These are phyloP conservation scores for Philantomba maxwellii DNA, from an alignment of 2,113 vertebrate genomes.

Conservation along the genomic window DNA sequence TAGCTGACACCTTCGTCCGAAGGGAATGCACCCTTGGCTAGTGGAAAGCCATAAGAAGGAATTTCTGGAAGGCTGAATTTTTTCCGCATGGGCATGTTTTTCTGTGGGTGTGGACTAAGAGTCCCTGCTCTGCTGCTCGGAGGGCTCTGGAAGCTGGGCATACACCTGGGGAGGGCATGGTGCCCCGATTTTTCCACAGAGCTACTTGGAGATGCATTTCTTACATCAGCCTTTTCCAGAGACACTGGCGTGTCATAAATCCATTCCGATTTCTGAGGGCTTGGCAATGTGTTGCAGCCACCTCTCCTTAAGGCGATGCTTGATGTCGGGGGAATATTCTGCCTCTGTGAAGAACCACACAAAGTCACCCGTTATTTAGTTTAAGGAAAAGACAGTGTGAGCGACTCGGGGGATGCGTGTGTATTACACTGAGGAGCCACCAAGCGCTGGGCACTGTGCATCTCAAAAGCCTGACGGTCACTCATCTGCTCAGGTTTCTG, in stretches of 20 bases:
- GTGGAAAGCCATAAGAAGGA: constrained; percentile 61
- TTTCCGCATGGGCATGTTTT: constrained; percentile 17
- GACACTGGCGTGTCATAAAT: constrained; percentile 86
- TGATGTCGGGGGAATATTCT: neutral
- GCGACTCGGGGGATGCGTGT: rapidly evolving
- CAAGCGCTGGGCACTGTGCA: rapidly evolving
- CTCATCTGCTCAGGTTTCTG: neutral
- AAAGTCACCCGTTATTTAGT: constrained; percentile 5
- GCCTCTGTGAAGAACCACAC: constrained; percentile 67
- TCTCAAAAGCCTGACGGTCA: rapidly evolving
- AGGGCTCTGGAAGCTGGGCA: neutral
- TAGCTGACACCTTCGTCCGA: constrained; percentile 22
- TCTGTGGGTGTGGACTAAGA: constrained; percentile 3
- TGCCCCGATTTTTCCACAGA: constrained; percentile 28
- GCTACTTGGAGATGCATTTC: neutral
- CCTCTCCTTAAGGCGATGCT: constrained; percentile 51
- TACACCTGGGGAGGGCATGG: constrained; percentile 50
- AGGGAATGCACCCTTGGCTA: constrained; percentile 14
- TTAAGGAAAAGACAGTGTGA: neutral
- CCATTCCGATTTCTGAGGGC: constrained; percentile 85
- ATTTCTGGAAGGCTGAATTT: constrained; percentile 54
- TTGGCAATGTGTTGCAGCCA: constrained; percentile 81
- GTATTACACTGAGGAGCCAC: neutral
- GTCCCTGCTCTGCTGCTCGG: neutral
- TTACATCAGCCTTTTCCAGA: constrained; percentile 72